Percentiles rank a stretch among this genome's conserved stretches.
Evolutionary conservation across 2,888 invertebrate genomes (phyloP).

Genomic region (Drosophila dives): DNA sequence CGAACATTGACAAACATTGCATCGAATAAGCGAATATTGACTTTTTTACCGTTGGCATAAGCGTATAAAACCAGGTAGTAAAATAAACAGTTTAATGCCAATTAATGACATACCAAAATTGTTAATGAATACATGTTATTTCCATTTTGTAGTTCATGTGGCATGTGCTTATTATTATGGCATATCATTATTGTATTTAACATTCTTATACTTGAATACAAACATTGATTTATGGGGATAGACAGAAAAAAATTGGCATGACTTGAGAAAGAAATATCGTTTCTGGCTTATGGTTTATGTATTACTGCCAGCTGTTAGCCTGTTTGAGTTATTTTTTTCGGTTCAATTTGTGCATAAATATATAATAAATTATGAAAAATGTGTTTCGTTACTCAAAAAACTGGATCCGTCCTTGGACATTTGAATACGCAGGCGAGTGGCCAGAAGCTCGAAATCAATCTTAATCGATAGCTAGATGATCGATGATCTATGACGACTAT

Average conservation of each 20-base stretch:
- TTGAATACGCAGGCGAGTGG: background rate
- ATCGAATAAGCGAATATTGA: background rate
- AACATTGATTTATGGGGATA: background rate
- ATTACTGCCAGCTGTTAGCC: background rate
- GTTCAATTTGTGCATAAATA: background rate
- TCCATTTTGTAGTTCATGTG: conserved; percentile 52
- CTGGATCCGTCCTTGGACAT: background rate
- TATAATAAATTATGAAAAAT: background rate
- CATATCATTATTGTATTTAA: background rate
- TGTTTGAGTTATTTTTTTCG: background rate
- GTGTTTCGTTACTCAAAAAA: background rate
- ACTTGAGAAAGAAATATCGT: background rate
- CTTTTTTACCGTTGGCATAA: background rate
- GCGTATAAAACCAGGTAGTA: conserved; percentile 1
- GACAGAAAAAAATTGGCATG: background rate
- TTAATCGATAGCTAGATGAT: background rate
- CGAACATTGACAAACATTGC: background rate
- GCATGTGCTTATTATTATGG: background rate
- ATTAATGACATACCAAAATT: conserved; percentile 40
- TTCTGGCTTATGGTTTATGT: background rate
- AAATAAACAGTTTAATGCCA: conserved; percentile 4
- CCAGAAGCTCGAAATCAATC: background rate
- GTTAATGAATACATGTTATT: conserved; percentile 48
- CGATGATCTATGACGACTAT: background rate
- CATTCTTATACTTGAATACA: background rate